These are phyloP conservation scores for Lethocerus indicus DNA, from an alignment of 1,140 invertebrate genomes.

Conservation along the genomic window DNA sequence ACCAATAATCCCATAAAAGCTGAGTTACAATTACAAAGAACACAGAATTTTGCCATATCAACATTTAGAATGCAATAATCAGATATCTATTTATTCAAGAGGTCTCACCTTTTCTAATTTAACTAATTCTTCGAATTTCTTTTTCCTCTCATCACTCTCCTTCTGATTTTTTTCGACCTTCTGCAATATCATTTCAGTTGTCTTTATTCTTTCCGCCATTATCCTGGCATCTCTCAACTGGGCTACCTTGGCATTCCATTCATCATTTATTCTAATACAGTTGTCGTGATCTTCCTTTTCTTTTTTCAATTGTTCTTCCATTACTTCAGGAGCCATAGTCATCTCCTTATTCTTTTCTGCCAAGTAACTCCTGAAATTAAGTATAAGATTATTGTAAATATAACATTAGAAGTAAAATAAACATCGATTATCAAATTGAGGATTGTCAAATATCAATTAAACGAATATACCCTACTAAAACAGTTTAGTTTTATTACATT, in stretches of 20 bases:
- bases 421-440: slow-evolving; percentile 3
- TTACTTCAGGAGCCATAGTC: slow-evolving; percentile 21
- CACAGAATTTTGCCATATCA: no score
- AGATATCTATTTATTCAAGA: no score
- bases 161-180: slow-evolving; percentile 24
- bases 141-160: slow-evolving; percentile 25
- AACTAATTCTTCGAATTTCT: slow-evolving; percentile 33
- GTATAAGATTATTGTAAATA: slow-evolving; percentile 13
- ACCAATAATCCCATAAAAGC: no score
- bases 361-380: slow-evolving; percentile 21
- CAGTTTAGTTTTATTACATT: neutral
- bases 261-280: slow-evolving; percentile 43
- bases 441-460: neutral
- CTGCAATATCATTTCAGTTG: slow-evolving; percentile 27
- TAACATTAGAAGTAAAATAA: slow-evolving; percentile 2
- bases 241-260: slow-evolving; percentile 52
- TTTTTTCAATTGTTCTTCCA: slow-evolving; percentile 28
- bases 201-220: slow-evolving; percentile 26
- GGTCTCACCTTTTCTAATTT: slow-evolving; percentile 27
- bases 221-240: slow-evolving; percentile 34
- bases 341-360: slow-evolving; percentile 13
- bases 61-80: no score
- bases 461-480: neutral
- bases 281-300: slow-evolving; percentile 47
- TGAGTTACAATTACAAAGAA: no score